These are phyloP conservation scores for Psittacula cyanocephala DNA, from an alignment of 2,113 vertebrate species.

Conservation along the genomic window DNA sequence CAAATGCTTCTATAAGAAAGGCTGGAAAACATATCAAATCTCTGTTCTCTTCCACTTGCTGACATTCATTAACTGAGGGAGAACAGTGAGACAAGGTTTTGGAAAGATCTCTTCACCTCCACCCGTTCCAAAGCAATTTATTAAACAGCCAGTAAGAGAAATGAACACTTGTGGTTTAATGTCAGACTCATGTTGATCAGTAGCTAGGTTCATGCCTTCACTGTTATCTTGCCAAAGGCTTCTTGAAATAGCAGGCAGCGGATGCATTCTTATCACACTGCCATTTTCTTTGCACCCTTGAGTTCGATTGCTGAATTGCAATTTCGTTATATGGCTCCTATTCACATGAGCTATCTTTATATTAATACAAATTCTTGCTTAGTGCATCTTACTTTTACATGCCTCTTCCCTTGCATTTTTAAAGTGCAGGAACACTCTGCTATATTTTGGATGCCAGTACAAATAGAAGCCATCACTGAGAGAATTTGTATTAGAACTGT, in stretches of 20 bases:
- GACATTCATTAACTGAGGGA: constrained; percentile 61
- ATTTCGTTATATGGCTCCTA: background rate
- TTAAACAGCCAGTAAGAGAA: constrained; percentile 27
- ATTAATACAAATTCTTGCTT: background rate
- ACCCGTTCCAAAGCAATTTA: constrained; percentile 14
- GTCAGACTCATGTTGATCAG: background rate
- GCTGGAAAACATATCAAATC: constrained; percentile 52
- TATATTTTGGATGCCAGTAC: background rate
- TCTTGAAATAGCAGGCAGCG: background rate
- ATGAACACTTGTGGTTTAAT: constrained; percentile 18
- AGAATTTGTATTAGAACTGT: constrained; percentile 26
- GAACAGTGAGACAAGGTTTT: constrained; percentile 5
- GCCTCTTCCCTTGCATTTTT: background rate
- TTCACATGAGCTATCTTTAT: background rate
- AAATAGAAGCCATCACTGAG: constrained; percentile 15
- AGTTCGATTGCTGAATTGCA: background rate
- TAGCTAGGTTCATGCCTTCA: background rate
- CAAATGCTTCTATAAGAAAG: constrained; percentile 51
- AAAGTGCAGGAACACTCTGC: background rate
- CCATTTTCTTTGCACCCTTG: background rate
- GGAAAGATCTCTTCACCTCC: constrained; percentile 28
- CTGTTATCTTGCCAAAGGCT: background rate
- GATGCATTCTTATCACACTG: background rate
- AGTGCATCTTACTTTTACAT: background rate
- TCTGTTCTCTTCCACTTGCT: constrained; percentile 46